Percentiles rank a stretch among this genome's conserved stretches.
phyloP scores from a whole-genome alignment of 2,113 vertebrate species.

The Campylomormyrus tamandua region DNA sequence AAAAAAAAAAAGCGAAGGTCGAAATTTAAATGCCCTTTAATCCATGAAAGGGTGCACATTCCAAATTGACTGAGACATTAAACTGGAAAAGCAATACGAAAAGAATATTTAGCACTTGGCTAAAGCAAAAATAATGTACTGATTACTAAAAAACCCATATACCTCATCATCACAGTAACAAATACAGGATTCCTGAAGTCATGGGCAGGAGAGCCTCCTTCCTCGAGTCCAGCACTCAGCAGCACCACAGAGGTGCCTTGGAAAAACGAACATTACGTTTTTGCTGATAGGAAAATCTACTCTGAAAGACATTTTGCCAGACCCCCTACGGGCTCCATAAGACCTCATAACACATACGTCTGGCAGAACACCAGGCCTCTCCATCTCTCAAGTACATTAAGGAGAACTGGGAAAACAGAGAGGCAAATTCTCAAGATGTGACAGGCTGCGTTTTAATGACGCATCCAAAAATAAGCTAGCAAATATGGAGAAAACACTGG shows the following conservation, averaged over 20 bases:
- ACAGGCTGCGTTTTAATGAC: constrained; percentile 1
- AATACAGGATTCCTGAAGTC: background rate
- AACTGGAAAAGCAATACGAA: background rate
- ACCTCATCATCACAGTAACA: background rate
- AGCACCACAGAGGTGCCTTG: background rate
- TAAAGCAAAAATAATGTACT: background rate
- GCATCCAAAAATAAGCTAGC: background rate
- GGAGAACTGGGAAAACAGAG: background rate
- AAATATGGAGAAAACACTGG: background rate
- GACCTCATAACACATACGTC: background rate
- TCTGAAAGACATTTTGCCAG: background rate
- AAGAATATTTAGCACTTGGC: background rate
- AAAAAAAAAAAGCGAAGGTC: background rate
- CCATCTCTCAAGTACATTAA: background rate
- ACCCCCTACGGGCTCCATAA: background rate
- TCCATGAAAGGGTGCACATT: too few relatives aligned
- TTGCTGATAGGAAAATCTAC: background rate
- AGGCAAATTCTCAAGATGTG: background rate
- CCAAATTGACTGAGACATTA: background rate
- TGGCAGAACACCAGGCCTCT: background rate
- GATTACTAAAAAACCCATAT: background rate
- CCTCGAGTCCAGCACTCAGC: background rate
- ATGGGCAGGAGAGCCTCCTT: background rate
- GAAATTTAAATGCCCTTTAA: background rate
- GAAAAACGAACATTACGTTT: background rate